Conservation (phyloP, 2,888 invertebrate genomes). For the Dusona sp. region DNA sequence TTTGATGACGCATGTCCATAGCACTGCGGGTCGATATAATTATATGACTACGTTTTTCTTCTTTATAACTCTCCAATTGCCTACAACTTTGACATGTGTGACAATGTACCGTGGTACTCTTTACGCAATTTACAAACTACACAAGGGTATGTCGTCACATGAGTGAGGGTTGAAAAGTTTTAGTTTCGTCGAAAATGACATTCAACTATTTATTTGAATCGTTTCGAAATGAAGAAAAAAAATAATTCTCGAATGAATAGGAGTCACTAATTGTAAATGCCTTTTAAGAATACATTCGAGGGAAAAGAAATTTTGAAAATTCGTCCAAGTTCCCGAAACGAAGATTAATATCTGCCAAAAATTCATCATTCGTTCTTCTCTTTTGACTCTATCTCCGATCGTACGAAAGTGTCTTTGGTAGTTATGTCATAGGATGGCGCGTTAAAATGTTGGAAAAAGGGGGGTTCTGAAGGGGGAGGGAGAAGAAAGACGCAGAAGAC, state of each 20-base stretch:
- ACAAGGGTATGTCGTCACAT: too few relatives aligned
- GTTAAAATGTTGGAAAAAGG: constrained; percentile 19
- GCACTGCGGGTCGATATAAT: not conserved
- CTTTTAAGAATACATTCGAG: not conserved
- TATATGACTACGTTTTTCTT: not conserved
- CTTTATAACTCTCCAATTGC: not conserved
- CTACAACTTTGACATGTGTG: not conserved
- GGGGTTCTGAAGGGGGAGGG: not conserved
- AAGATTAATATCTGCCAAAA: not conserved
- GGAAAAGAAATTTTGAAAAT: not conserved
- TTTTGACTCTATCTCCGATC: not conserved
- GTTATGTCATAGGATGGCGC: constrained; percentile 59
- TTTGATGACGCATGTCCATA: constrained; percentile 47
- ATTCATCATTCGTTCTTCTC: constrained; percentile 3
- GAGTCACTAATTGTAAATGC: not conserved
- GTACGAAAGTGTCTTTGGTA: constrained; percentile 29
- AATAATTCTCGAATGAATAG: not conserved
- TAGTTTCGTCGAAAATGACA: not conserved
- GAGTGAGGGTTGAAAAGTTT: not conserved
- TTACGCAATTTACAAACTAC: not conserved
- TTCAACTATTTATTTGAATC: not conserved
- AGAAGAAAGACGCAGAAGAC: constrained; percentile 51
- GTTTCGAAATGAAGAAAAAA: not conserved
- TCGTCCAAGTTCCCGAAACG: not conserved
- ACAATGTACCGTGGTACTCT: not conserved